These are phyloP conservation scores for Callospermophilus lateralis DNA, from an alignment of 2,113 vertebrate genomes.

Conservation along the genomic window DNA sequence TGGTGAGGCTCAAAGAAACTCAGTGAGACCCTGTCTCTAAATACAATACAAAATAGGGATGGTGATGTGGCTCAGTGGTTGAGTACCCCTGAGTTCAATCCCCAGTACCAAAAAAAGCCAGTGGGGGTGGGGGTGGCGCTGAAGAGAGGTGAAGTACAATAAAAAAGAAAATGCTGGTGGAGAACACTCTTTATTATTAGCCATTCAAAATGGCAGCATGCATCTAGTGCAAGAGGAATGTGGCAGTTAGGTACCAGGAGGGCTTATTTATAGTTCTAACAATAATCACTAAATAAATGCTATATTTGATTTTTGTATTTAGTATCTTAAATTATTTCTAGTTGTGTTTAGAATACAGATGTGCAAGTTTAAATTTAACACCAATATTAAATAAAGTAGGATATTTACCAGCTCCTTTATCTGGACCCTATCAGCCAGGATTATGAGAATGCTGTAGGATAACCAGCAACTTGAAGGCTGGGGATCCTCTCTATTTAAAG, in stretches of 20 bases:
- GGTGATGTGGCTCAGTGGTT: too few species aligned
- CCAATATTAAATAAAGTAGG: neutral
- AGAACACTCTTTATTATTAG: neutral
- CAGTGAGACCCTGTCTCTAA: too few species aligned
- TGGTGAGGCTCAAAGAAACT: too few species aligned
- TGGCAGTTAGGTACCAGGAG: neutral
- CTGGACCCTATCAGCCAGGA: neutral
- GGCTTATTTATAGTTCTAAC: neutral
- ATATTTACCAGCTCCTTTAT: neutral
- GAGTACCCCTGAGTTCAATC: too few species aligned
- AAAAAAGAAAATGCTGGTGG: neutral
- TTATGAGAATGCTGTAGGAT: neutral
- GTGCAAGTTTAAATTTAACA: neutral
- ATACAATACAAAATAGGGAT: too few species aligned
- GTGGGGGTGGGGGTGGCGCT: accelerated
- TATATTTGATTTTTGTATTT: neutral
- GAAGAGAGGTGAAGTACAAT: neutral
- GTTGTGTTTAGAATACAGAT: neutral
- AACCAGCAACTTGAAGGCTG: neutral
- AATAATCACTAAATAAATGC: neutral
- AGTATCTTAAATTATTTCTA: neutral
- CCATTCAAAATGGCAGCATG: neutral
- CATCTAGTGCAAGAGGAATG: too few species aligned
- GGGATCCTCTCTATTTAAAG: neutral
- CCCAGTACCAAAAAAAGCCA: too few species aligned